These are phyloP conservation scores for Tetheella fluctuosa DNA, from an alignment of 2,888 invertebrate species.

Conservation along the genomic window DNA sequence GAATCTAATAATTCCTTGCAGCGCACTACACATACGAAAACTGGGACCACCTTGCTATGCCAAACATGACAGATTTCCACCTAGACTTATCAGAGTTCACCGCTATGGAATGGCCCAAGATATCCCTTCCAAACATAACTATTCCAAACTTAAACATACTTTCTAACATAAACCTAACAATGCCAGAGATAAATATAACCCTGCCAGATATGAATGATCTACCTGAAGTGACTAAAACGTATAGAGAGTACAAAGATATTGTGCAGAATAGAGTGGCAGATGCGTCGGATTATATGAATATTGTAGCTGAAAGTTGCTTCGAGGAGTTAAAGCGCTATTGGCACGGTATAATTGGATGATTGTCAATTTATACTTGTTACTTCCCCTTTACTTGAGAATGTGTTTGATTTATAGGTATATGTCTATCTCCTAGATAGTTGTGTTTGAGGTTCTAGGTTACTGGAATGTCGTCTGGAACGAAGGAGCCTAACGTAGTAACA, in stretches of 20 bases:
- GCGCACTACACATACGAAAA: constrained; percentile 80
- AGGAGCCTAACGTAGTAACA: too few relatives aligned
- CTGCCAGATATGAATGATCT: constrained; percentile 64
- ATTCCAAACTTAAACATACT: constrained; percentile 53
- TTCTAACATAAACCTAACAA: constrained; percentile 37
- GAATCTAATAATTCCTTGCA: constrained; percentile 62
- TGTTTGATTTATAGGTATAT: background rate
- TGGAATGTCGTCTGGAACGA: background rate
- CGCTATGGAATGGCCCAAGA: constrained; percentile 47
- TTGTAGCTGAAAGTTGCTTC: constrained; percentile 80
- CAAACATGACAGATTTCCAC: constrained; percentile 77
- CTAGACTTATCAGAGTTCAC: constrained; percentile 70
- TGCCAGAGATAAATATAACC: constrained; percentile 63
- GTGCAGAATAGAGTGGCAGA: constrained; percentile 79
- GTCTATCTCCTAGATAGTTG: background rate
- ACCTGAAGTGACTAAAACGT: constrained; percentile 68
- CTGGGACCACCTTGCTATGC: constrained; percentile 69
- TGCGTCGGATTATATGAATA: constrained; percentile 78
- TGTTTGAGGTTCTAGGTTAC: background rate
- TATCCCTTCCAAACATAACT: constrained; percentile 55
- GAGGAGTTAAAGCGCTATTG: constrained; percentile 74
- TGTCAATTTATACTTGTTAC: constrained; percentile 13
- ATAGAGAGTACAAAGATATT: constrained; percentile 72
- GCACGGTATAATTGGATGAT: constrained; percentile 66
- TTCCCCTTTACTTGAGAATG: constrained; percentile 17